Evolutionary conservation across 1,140 invertebrate genomes (phyloP).

Genomic region (Hycleus cichorii): DNA sequence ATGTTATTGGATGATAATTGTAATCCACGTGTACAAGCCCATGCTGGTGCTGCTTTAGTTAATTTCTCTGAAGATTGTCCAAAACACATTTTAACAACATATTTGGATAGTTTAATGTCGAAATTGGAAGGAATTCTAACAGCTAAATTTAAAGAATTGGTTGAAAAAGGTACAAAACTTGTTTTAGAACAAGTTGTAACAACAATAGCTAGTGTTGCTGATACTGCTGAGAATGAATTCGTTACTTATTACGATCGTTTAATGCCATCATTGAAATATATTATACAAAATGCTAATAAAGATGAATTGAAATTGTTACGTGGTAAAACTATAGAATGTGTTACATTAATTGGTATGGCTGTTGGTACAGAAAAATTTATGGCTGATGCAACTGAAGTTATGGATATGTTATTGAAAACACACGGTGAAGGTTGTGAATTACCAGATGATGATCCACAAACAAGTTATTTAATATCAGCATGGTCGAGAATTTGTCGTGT

Average conservation of each 20-base stretch:
- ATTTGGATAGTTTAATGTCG: conserved; percentile 83
- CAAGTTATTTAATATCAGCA: conserved; percentile 95
- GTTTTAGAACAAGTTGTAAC: conserved; percentile 97
- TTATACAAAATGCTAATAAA: conserved; percentile 88
- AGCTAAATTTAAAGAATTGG: conserved; percentile 88
- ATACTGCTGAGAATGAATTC: conserved; percentile 96
- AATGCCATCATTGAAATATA: conserved; percentile 96
- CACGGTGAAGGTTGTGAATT: conserved; percentile 74
- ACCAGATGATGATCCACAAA: conserved; percentile 93
- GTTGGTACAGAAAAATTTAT: conserved; percentile 95
- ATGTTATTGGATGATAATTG: conserved; percentile 84
- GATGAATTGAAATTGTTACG: conserved; percentile 82
- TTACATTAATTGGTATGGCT: conserved; percentile 93
- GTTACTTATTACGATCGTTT: conserved; percentile 73
- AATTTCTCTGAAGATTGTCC: conserved; percentile 99
- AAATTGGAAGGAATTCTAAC: conserved; percentile 88
- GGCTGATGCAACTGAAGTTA: conserved; percentile 89
- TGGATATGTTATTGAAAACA: conserved; percentile 90
- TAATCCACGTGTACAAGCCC: conserved; percentile 90
- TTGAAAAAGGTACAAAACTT: conserved; percentile 89
- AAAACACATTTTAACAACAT: conserved; percentile 84
- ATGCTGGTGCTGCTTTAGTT: conserved; percentile 90
- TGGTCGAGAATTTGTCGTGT: conserved; percentile 91
- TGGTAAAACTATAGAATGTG: conserved; percentile 75
- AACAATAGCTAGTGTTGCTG: conserved; percentile 97